These are phyloP conservation scores for Pachymerium ferrugineum DNA, from an alignment of 2,888 invertebrate species.

Conservation along the genomic window DNA sequence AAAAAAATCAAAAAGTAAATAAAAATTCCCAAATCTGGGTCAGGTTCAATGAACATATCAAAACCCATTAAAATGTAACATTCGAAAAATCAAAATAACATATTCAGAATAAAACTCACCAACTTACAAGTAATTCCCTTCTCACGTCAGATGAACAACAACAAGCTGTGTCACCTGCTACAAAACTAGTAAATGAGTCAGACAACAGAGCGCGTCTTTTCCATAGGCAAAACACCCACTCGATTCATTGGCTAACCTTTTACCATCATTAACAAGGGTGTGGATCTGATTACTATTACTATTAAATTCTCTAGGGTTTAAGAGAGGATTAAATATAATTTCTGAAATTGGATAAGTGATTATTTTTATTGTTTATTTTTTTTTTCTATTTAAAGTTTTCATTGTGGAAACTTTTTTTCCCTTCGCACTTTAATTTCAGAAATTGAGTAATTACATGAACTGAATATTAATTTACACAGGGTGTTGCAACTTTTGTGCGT, in stretches of 20 bases:
- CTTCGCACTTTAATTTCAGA: no score
- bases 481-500: no score
- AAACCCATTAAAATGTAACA: not conserved
- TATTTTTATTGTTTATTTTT: not conserved
- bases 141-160: no score
- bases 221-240: not conserved
- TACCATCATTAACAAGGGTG: slow-evolving; percentile 6
- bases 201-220: not conserved
- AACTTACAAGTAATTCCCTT: no score
- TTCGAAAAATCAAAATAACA: no score
- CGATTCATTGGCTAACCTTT: slow-evolving; percentile 11
- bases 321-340: not conserved
- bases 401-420: not conserved
- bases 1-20: no score
- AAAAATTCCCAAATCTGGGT: no score
- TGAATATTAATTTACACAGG: no score
- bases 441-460: no score
- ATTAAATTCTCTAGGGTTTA: not conserved
- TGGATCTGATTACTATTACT: not conserved
- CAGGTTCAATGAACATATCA: not conserved
- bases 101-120: no score
- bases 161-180: not conserved
- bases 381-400: not conserved
- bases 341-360: not conserved
- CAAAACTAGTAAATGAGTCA: not conserved